Conservation (phyloP, 2,888 invertebrate genomes). For the Didymodactylos carnosus region DNA sequence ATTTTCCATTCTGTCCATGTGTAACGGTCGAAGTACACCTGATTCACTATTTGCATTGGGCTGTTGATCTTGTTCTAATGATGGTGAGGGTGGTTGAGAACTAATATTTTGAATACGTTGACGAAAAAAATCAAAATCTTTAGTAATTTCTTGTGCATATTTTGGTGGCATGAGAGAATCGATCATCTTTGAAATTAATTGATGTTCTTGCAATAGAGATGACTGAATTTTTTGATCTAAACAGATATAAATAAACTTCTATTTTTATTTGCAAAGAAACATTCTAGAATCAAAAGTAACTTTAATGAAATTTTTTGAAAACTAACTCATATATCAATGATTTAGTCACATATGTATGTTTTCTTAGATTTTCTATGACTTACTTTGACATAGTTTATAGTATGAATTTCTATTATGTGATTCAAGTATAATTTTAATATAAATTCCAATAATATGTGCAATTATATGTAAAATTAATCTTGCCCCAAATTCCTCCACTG, state of each 20-base stretch:
- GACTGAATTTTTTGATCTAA: not conserved
- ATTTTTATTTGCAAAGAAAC: not conserved
- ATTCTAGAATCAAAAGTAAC: no score
- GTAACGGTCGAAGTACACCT: not conserved
- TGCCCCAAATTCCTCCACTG: no score
- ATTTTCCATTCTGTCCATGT: slow-evolving; percentile 34
- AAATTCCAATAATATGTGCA: not conserved
- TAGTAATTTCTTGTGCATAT: not conserved
- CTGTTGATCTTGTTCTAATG: no score
- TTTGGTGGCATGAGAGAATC: not conserved
- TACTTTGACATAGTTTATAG: not conserved
- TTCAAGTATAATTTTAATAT: not conserved
- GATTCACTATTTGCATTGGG: not conserved
- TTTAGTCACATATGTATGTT: no score
- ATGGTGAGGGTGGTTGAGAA: no score
- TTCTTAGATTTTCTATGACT: no score
- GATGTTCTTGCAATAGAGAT: not conserved
- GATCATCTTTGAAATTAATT: not conserved
- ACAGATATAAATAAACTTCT: not conserved
- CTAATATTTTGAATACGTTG: not conserved
- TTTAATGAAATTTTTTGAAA: no score
- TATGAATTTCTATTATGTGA: not conserved
- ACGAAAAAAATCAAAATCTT: not conserved
- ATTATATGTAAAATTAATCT: not conserved
- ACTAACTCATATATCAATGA: no score